Conservation (phyloP, 2,113 vertebrate species). For the Heterocephalus glaber region DNA sequence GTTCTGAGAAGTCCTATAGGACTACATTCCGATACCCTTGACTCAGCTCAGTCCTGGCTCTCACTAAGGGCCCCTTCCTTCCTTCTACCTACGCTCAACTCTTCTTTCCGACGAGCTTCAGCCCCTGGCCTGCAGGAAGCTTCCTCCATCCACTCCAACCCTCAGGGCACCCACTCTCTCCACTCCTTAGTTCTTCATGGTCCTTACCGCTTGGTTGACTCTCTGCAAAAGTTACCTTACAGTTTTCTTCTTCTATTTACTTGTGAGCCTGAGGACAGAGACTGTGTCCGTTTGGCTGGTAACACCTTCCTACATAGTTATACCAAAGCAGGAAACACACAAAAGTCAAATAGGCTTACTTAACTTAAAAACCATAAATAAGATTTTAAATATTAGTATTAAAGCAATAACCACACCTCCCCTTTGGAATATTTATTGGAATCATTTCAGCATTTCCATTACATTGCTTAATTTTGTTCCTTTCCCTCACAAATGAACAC, state of each 20-base stretch:
- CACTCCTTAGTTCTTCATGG: not conserved
- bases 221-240: not conserved
- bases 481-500: not conserved
- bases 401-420: not conserved
- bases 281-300: not conserved
- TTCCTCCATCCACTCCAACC: accelerated
- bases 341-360: not conserved
- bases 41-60: not conserved
- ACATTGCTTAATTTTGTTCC: not conserved
- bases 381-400: not conserved
- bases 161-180: not conserved
- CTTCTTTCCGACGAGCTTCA: not conserved
- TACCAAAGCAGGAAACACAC: not conserved
- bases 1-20: not conserved
- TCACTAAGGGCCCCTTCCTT: not conserved
- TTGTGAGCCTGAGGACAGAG: not conserved
- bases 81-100: not conserved
- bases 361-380: not conserved
- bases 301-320: not conserved
- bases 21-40: not conserved
- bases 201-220: not conserved
- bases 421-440: not conserved
- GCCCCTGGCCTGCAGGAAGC: not conserved
- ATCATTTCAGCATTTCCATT: not conserved
- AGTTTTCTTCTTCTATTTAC: not conserved